Percentiles rank a stretch among this genome's conserved stretches.
phyloP scores from a whole-genome alignment of 2,888 invertebrate genomes.

The Lycophotia porphyrea region DNA sequence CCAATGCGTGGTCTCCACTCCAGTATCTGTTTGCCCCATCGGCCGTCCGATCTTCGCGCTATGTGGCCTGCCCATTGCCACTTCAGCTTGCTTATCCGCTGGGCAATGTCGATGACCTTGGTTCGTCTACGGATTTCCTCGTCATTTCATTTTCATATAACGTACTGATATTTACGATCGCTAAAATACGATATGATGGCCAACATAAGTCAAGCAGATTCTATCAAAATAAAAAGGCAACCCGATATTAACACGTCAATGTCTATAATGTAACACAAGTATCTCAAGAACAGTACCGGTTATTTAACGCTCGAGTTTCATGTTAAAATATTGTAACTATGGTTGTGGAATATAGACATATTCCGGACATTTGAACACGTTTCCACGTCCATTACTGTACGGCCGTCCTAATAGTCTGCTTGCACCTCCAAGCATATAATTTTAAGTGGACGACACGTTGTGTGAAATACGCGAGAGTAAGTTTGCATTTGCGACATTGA shows the following conservation, averaged over 20 bases:
- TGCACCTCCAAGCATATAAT: constrained; percentile 44
- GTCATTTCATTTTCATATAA: not conserved
- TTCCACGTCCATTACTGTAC: constrained; percentile 20
- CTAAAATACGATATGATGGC: not conserved
- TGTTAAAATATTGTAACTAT: constrained; percentile 28
- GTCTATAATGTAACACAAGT: not conserved
- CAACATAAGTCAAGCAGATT: constrained; percentile 1
- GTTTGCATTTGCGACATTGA: constrained; percentile 30
- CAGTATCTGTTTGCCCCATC: too few relatives aligned
- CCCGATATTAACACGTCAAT: constrained; percentile 1
- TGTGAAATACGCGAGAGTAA: constrained; percentile 3
- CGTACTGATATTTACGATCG: not conserved
- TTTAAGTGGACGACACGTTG: constrained; percentile 33
- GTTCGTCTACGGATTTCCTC: too few relatives aligned
- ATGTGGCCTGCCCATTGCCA: too few relatives aligned
- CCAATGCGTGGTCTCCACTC: too few relatives aligned
- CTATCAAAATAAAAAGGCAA: not conserved
- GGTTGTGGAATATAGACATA: constrained; percentile 1
- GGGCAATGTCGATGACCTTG: too few relatives aligned
- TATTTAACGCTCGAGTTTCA: constrained; percentile 9
- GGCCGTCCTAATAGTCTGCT: constrained; percentile 2
- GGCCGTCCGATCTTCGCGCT: too few relatives aligned
- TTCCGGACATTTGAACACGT: constrained; percentile 26
- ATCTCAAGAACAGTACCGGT: not conserved
- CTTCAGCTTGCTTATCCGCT: too few relatives aligned